Evolutionary conservation across 2,113 vertebrate species (phyloP), one percentile per base, ranked within the genome.

Genomic region (Anguilla rostrata): DNA sequence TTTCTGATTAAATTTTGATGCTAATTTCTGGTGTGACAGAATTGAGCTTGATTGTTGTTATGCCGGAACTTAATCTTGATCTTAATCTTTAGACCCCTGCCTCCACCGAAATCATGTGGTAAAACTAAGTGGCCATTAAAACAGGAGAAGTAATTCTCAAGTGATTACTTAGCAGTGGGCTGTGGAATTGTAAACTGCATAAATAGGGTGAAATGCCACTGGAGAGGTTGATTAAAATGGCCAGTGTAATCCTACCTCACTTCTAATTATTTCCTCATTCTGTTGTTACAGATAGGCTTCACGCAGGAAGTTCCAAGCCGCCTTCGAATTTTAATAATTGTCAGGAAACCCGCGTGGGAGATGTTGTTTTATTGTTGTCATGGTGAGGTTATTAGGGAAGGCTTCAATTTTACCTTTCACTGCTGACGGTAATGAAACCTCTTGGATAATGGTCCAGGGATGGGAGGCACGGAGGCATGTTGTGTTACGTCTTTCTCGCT

Each of bases 221-320:
- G 90, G 92, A 93, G 93, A 85, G 95, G 95, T 96, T 96, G 95
- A 96, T 96, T 96, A 95, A 95, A 96, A 95, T 93, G 94, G 93
- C 92, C 93, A 95, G 94, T 95, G 94, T 96, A 94, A 94, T 94
- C 94, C 93, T 96, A 95, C 94, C 94, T 96, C 94, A 92, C 91
- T 94, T 93, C 93, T 95, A 95, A 96, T 96, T 96, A 96, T 96
- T 96, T 96, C 93, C 92, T 94, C 94, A 94, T 95, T 95, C 94
- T 96, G 94, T 95, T 95, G 93, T 86, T 92, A 92, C 91, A 93
- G 94, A 95, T 94, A 93, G 91, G 95, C 95, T 96, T 95, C 93
- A 95, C 95, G 94, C 93, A 94, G 94, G 93, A 93, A 91, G 94
- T 94, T 95, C 93, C 90, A 91, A 95, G 93, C 92, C 88, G 90